phyloP scores from a whole-genome alignment of 1,140 invertebrate genomes.

The Drosophila nasuta region DNA sequence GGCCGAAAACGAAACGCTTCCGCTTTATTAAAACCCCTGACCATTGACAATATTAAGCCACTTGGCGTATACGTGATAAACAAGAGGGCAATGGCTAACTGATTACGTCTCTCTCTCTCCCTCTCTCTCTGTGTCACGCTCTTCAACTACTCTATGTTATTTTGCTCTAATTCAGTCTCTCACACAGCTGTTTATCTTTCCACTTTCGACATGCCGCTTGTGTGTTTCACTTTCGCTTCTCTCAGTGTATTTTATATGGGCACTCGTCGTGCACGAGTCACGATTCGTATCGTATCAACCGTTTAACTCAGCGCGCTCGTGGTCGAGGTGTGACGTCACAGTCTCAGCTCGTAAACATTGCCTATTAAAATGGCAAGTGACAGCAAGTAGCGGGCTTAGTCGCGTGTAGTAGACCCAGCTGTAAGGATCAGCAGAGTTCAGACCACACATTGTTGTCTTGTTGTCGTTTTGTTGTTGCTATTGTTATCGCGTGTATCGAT shows the following conservation, averaged over 20 bases:
- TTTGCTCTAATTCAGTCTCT: background rate
- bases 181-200: constrained; percentile 2
- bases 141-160: background rate
- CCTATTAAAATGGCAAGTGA: constrained; percentile 54
- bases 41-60: constrained; percentile 37
- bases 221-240: constrained; percentile 10
- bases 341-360: constrained; percentile 37
- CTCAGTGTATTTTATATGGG: constrained; percentile 31
- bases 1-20: background rate
- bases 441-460: background rate
- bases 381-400: constrained; percentile 50
- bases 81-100: background rate
- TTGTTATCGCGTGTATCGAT: background rate
- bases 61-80: constrained; percentile 14
- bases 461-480: background rate
- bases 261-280: constrained; percentile 24
- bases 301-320: constrained; percentile 25
- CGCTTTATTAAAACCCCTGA: constrained; percentile 30
- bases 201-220: constrained; percentile 20
- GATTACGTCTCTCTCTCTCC: background rate
- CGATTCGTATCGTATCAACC: constrained; percentile 27
- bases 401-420: constrained; percentile 42
- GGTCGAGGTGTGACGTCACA: constrained; percentile 46
- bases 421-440: constrained; percentile 52
- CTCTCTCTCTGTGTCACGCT: background rate